Conservation (phyloP, 2,888 invertebrate species). For the Spialia ferax region DNA sequence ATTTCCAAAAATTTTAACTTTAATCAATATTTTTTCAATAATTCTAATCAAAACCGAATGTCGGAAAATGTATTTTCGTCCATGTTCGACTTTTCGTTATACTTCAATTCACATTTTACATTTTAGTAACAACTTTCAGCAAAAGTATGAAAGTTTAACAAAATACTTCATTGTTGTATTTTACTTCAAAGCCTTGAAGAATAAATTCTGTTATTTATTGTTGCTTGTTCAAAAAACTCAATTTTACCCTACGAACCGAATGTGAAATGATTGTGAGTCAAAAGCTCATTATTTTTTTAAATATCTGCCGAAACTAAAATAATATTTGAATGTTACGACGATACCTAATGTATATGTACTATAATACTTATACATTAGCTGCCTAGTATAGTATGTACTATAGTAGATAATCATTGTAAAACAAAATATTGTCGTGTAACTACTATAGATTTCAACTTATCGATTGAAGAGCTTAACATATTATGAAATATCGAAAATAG, state of each 20-base stretch:
- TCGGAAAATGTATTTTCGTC: no score
- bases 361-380: no score
- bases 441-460: background rate
- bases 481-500: background rate
- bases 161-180: conserved; percentile 39
- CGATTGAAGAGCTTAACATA: background rate
- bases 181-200: conserved; percentile 41
- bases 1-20: no score
- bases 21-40: no score
- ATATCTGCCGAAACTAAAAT: no score
- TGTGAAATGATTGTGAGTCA: background rate
- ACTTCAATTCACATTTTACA: conserved; percentile 26
- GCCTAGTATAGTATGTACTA: no score
- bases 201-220: conserved; percentile 42
- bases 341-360: no score
- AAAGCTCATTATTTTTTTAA: background rate
- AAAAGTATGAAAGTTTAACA: conserved; percentile 39
- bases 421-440: no score
- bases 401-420: no score
- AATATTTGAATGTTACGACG: no score
- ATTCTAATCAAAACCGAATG: no score
- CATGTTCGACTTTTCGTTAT: no score
- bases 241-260: background rate
- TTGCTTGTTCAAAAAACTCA: conserved; percentile 40
- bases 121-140: conserved; percentile 20